Conservation (phyloP, 2,888 invertebrate genomes). For the Conops quadrifasciatus region DNA sequence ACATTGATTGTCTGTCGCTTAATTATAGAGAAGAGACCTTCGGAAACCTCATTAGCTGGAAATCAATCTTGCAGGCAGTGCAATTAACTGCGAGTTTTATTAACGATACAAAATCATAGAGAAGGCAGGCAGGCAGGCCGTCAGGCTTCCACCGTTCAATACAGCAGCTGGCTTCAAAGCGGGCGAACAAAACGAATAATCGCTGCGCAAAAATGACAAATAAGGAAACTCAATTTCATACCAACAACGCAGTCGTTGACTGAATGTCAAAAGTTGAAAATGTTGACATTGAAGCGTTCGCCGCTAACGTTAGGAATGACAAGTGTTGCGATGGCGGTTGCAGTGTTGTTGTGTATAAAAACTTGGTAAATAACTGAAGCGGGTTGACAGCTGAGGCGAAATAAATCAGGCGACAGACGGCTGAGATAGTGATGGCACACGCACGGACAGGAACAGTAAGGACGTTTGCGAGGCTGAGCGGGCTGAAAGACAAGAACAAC, state of each 20-base stretch:
- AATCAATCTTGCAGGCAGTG: background rate
- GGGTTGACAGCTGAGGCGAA: no score
- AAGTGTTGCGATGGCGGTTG: background rate
- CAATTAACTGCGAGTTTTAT: background rate
- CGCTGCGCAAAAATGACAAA: background rate
- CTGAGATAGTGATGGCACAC: no score
- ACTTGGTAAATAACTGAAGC: background rate
- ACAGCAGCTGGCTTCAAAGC: no score
- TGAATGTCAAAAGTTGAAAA: background rate
- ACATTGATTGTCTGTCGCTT: background rate
- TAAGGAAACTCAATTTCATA: slow-evolving; percentile 11
- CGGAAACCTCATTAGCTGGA: background rate
- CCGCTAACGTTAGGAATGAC: background rate
- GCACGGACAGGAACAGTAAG: background rate
- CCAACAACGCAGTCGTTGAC: background rate
- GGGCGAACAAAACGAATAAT: background rate
- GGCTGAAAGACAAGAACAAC: no score
- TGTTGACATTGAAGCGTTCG: slow-evolving; percentile 6
- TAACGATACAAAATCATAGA: background rate
- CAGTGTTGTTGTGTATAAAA: no score
- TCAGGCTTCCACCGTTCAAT: no score
- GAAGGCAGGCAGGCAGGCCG: no score
- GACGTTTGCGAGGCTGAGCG: no score
- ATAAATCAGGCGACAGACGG: no score
- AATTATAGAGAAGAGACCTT: background rate